These are phyloP conservation scores for Copsychus sechellarum DNA, from an alignment of 2,113 vertebrate species.

Conservation along the genomic window DNA sequence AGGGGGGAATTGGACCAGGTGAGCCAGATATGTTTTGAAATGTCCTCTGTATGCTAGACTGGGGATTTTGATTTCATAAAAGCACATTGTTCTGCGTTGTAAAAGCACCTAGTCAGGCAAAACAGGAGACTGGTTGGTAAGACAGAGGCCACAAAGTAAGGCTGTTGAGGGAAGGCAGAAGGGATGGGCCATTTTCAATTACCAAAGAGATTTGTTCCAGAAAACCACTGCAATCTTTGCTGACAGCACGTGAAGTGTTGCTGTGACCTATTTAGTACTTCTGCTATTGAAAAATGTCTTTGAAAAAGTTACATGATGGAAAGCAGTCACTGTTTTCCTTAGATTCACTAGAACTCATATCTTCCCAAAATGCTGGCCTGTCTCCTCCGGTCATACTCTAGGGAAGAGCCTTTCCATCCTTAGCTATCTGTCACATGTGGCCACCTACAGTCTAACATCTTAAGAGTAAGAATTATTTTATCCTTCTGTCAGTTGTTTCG, in stretches of 20 bases:
- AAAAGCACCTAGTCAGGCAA: neutral
- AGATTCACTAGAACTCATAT: neutral
- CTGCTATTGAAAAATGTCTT: neutral
- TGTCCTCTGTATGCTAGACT: neutral
- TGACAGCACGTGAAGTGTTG: neutral
- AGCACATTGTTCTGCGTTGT: neutral
- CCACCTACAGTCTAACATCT: constrained; percentile 56
- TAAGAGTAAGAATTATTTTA: constrained; percentile 60
- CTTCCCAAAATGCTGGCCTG: constrained; percentile 29
- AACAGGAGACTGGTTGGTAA: neutral
- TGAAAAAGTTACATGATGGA: constrained; percentile 12
- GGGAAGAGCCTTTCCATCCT: neutral
- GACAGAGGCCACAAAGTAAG: neutral
- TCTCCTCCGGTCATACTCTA: neutral
- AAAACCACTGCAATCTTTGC: neutral
- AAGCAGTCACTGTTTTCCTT: constrained; percentile 25
- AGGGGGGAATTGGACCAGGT: constrained; percentile 3
- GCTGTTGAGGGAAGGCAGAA: neutral
- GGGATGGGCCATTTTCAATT: neutral
- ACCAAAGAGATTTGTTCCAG: neutral
- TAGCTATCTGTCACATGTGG: constrained; percentile 36
- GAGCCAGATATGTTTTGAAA: neutral
- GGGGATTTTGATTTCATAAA: neutral
- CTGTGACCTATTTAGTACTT: neutral
- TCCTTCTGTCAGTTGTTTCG: constrained; percentile 57